Conservation (phyloP, 2,888 invertebrate species). For the Orthosia gracilis region DNA sequence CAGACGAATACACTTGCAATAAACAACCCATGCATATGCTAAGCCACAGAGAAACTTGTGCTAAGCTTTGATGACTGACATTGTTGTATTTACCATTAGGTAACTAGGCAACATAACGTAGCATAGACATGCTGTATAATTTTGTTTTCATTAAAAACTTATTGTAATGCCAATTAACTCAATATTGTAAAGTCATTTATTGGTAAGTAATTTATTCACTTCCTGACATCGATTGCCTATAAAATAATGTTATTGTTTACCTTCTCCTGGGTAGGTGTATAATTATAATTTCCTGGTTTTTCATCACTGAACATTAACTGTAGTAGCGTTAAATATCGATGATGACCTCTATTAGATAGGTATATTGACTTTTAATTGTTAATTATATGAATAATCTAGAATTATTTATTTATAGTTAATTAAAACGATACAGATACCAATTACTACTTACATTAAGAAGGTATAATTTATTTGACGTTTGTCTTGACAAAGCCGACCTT, state of each 20-base stretch:
- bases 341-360: not conserved
- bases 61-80: slow-evolving; percentile 46
- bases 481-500: not conserved
- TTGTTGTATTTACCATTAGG: slow-evolving; percentile 62
- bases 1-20: not conserved
- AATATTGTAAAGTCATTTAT: not conserved
- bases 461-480: no score
- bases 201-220: not conserved
- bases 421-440: no score
- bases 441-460: no score
- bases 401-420: no score
- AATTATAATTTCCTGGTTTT: not conserved
- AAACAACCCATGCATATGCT: not conserved
- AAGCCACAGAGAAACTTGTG: no score
- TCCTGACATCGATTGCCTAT: not conserved
- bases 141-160: not conserved
- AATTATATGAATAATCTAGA: no score
- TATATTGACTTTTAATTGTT: no score
- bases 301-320: not conserved
- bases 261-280: not conserved
- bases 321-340: not conserved
- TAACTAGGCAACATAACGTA: slow-evolving; percentile 60
- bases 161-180: not conserved
- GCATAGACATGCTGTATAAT: slow-evolving; percentile 4
- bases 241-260: not conserved